phyloP scores from a whole-genome alignment of 2,888 invertebrate genomes.

The Lomographa bimaculata region DNA sequence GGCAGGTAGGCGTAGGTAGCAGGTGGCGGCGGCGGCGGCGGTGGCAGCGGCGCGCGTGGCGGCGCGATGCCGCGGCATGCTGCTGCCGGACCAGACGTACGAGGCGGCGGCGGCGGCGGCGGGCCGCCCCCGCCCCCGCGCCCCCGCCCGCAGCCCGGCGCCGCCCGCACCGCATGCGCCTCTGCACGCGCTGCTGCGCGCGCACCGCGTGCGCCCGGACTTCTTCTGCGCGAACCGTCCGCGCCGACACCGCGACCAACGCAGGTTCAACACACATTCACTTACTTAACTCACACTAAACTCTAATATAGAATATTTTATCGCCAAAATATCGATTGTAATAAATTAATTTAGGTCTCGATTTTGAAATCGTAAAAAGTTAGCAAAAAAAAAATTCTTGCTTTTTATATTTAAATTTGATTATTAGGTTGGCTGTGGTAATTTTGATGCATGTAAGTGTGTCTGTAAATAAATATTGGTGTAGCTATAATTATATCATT shows the following conservation, averaged over 20 bases:
- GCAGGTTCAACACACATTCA: too few species aligned
- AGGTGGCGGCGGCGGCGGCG: slow-evolving; percentile 13
- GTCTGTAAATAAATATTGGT: too few species aligned
- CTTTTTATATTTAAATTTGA: too few species aligned
- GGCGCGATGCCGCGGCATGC: slow-evolving; percentile 79
- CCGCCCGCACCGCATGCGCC: slow-evolving; percentile 76
- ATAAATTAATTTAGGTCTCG: too few species aligned
- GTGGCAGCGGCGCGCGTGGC: slow-evolving; percentile 16
- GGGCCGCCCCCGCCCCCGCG: slow-evolving; percentile 30
- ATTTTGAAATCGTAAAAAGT: too few species aligned
- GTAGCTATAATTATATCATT: too few species aligned
- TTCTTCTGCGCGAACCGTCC: slow-evolving; percentile 89
- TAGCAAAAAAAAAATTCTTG: too few species aligned
- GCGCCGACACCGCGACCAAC: slow-evolving; percentile 19
- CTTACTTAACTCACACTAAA: too few species aligned
- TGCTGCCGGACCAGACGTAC: slow-evolving; percentile 92
- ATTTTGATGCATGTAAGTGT: too few species aligned
- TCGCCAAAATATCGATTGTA: too few species aligned
- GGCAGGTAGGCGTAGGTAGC: not conserved
- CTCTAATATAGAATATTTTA: too few species aligned
- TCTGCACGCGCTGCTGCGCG: slow-evolving; percentile 54
- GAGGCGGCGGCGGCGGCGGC: slow-evolving; percentile 81
- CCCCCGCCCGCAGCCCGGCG: slow-evolving; percentile 73
- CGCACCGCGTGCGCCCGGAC: slow-evolving; percentile 88
- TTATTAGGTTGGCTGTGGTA: too few species aligned